phyloP scores from a whole-genome alignment of 2,797 vertebrate genomes.

The Oryzias dopingdopingensis region DNA sequence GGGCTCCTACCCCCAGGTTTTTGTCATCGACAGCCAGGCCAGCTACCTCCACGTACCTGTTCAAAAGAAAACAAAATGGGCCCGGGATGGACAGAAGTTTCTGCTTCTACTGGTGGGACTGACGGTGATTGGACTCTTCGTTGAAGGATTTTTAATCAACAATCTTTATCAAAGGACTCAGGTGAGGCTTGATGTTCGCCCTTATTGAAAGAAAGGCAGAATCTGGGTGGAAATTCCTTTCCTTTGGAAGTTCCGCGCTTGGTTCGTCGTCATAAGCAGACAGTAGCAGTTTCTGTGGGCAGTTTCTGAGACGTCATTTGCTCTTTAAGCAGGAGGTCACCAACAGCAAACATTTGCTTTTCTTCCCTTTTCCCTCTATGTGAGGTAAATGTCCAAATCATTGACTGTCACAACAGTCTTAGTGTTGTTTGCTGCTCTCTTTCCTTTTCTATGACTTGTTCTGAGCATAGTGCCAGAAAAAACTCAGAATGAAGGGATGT shows the following conservation, averaged over 20 bases:
- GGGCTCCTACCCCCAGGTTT: slow-evolving; percentile 59
- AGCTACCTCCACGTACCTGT: slow-evolving; percentile 10
- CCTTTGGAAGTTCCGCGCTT: slow-evolving; percentile 47
- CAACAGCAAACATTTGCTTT: slow-evolving; percentile 16
- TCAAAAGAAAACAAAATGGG: slow-evolving; percentile 21
- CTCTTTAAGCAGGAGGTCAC: slow-evolving; percentile 3
- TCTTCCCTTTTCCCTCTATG: slow-evolving; percentile 47
- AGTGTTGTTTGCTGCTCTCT: slow-evolving; percentile 6
- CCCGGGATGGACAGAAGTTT: slow-evolving; percentile 12
- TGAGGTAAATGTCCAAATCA: slow-evolving; percentile 9
- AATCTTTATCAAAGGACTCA: slow-evolving; percentile 47
- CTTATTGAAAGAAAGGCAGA: background rate
- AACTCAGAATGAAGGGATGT: too few species aligned
- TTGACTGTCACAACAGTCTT: slow-evolving; percentile 17
- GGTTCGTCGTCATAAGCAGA: slow-evolving; percentile 26
- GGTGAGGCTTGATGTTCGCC: slow-evolving; percentile 46
- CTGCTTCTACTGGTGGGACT: slow-evolving; percentile 50
- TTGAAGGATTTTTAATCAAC: slow-evolving; percentile 66
- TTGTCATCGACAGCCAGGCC: slow-evolving; percentile 68
- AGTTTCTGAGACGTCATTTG: background rate
- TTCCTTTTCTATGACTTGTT: background rate
- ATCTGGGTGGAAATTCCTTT: slow-evolving; percentile 40
- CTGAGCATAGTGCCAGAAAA: background rate
- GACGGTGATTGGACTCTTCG: slow-evolving; percentile 50
- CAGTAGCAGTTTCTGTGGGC: background rate